Base-by-base conservation (phyloP, 1,140 invertebrate genomes). In the Campoletis sonorensis region DNA sequence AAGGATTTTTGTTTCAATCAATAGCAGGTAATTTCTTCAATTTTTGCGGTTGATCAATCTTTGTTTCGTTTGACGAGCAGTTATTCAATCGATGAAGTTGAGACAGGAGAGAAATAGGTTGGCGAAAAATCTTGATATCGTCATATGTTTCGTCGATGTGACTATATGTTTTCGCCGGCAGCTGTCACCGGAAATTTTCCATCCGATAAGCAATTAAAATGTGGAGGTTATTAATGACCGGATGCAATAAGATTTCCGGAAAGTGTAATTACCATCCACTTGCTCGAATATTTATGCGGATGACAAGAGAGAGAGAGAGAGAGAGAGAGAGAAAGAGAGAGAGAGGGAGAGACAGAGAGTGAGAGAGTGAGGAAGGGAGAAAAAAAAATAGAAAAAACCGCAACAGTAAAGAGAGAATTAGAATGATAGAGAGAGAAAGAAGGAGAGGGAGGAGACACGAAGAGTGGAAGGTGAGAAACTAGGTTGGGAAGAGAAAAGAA, bases 161-260 rank as follows among this genome's bases (percentile, higher is more conserved):
- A n/a, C n/a, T n/a, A n/a, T n/a, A n/a, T n/a, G n/a, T n/a, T n/a
- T n/a, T n/a, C n/a, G n/a, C n/a, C n/a, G n/a, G n/a, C n/a, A n/a
- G n/a, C n/a, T n/a, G n/a, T n/a, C n/a, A n/a, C n/a, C n/a, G n/a
- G n/a, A 70, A 70, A 70, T 70, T 70, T 70, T n/a, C 30, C 64
- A 33, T 33, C 64, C 45, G 71, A 76, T 76, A 61, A 61, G 51
- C 58, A 76, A 76, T 76, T 76, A 76, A 51, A 61, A 37, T 18
- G 26, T 27, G 49, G 26, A 27, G 49, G 51, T 76, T 76, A 76
- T 76, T 76, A 76, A 76, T 61, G 73, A 76, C 49, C 73, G 73
- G 73, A 76, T 26, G 54, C 73, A 76, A 64, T 77, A 77, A 77
- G 73, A 77, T 77, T 77, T 77, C 54, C 16, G 26, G 23, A 27